These are phyloP conservation scores for Brachyopa scutellaris DNA, from an alignment of 2,888 invertebrate species.

Conservation along the genomic window DNA sequence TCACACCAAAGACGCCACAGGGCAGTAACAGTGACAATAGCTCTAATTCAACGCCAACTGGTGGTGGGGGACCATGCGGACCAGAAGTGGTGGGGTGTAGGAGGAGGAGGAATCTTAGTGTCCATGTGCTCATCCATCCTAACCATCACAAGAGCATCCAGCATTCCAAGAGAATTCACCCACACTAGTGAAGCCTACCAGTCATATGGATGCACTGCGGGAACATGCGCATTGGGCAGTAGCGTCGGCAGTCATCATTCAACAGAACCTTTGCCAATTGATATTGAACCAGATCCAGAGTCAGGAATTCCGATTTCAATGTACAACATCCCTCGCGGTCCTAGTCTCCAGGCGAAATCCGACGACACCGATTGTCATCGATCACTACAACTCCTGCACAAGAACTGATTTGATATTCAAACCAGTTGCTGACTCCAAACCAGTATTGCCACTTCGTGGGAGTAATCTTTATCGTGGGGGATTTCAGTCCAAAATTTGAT, in stretches of 20 bases:
- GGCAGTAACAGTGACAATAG: conserved; percentile 77
- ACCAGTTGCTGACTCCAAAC: conserved; percentile 96
- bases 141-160: conserved; percentile 83
- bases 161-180: conserved; percentile 87
- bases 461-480: too few species aligned
- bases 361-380: conserved; percentile 97
- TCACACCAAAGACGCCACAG: conserved; percentile 82
- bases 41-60: conserved; percentile 78
- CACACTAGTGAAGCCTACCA: conserved; percentile 83
- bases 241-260: conserved; percentile 80
- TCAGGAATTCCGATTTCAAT: conserved; percentile 93
- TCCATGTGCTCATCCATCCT: conserved; percentile 72
- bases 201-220: conserved; percentile 89
- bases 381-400: conserved; percentile 96
- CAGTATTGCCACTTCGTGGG: too few species aligned
- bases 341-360: conserved; percentile 95
- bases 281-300: conserved; percentile 85
- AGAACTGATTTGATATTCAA: conserved; percentile 97
- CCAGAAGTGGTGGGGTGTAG: conserved; percentile 74
- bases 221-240: conserved; percentile 86
- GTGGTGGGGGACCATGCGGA: conserved; percentile 80
- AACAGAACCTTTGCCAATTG: conserved; percentile 81
- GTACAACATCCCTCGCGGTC: conserved; percentile 88
- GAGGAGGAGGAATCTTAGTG: conserved; percentile 53
- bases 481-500: too few species aligned